Conservation (phyloP, 1,140 invertebrate genomes). For the Neodiprion virginianus region DNA sequence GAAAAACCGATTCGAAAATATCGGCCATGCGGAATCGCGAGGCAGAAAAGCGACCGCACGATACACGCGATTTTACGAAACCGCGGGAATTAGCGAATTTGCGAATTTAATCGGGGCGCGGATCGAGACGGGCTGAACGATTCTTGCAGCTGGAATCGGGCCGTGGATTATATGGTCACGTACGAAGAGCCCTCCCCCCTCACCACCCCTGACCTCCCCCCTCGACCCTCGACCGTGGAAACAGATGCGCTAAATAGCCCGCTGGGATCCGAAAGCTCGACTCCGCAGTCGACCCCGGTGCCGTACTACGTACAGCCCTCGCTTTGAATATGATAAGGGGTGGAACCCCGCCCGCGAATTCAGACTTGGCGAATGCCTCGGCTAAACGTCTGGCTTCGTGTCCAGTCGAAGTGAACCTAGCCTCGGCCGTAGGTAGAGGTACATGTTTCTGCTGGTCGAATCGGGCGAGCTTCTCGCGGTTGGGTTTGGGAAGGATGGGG, state of each 20-base stretch:
- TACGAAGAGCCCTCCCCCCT: constrained; percentile 26
- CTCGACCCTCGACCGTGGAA: constrained; percentile 32
- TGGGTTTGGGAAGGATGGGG: too few relatives aligned
- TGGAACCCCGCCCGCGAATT: not conserved
- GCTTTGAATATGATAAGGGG: not conserved
- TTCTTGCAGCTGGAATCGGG: not conserved
- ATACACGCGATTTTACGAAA: too few relatives aligned
- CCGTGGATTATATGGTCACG: not conserved
- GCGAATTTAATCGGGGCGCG: not conserved
- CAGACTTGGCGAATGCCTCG: not conserved
- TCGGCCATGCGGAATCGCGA: not conserved
- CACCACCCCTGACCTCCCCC: constrained; percentile 9
- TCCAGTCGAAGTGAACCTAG: too few relatives aligned
- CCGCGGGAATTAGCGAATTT: not conserved
- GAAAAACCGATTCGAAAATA: not conserved
- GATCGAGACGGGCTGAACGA: not conserved
- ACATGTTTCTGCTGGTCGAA: not conserved
- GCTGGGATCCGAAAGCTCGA: constrained; percentile 45
- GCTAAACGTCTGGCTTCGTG: too few relatives aligned
- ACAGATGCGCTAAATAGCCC: constrained; percentile 59
- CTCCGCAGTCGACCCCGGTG: constrained; percentile 17
- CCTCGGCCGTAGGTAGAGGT: too few relatives aligned
- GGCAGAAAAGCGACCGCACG: not conserved
- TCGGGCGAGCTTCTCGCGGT: not conserved
- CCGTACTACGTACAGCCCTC: not conserved